Base-by-base conservation (phyloP, 2,888 invertebrate genomes). In the Metacarcinus magister region DNA sequence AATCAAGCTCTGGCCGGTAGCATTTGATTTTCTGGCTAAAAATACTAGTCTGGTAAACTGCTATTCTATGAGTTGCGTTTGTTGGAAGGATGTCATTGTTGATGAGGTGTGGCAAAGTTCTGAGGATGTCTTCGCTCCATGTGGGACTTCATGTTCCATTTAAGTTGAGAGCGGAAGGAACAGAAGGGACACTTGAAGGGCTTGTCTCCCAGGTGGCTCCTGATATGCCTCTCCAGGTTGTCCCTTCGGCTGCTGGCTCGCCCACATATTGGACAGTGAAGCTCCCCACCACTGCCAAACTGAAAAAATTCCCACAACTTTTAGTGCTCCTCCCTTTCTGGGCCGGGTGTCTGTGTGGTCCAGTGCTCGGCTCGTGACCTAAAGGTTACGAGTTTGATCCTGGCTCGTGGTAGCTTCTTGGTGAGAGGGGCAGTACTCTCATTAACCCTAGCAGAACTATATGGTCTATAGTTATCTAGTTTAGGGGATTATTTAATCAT, bases 131-230 rank as follows among this genome's bases (percentile, higher is more conserved):
- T 95, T 23, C 96, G 82, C 60, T 96, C 96, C 10, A 96, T 95
- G 96, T 96, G 96, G n/a, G 95, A 96, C 90, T 96, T 96, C 93
- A 96, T 95, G 75, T 96, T 96, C 96, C 96, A 96, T 95, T 96
- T 96, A 43, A 96, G 94, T 46, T 96, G 96, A 13, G 95, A 91
- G 28, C 96, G 95, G 67, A 94, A 96, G 60, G 96, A 39, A 67
- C 96, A 96, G 94, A 94, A 96, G 44, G 95, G 96, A 46, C 96
- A 96, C 60, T 95, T 93, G 95, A 95, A 96, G 0, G 96, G 96
- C 89, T 96, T 96, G 48, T 94, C 96, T 48, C 96, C 96, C 54
- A 95, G 60, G 94, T 96, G 96, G 46, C 94, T 96, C n/a, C 96
- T 46, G 39, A 96, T 96, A 82, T 96, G 96, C 10, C 96, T 54